phyloP scores from a whole-genome alignment of 2,113 vertebrate genomes.

The Corythoichthys haematopterus region DNA sequence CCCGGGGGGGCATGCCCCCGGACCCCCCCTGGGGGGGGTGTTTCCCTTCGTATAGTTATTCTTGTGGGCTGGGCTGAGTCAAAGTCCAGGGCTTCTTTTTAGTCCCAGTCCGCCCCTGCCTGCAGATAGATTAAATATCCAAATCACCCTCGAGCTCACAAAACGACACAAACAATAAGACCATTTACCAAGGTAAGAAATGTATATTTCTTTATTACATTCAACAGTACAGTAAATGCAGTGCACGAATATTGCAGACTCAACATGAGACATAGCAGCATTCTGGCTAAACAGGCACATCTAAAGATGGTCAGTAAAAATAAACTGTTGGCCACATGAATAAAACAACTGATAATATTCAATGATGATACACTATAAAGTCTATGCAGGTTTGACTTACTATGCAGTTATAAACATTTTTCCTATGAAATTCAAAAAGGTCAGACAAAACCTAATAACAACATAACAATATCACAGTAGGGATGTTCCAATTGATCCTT shows the following conservation, averaged over 20 bases:
- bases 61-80: too few relatives aligned
- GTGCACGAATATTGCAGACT: slow-evolving; percentile 76
- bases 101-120: too few relatives aligned
- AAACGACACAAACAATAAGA: neutral
- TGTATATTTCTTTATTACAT: slow-evolving; percentile 71
- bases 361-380: neutral
- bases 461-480: neutral
- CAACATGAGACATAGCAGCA: slow-evolving; percentile 65
- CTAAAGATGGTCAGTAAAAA: neutral
- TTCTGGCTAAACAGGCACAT: slow-evolving; percentile 69
- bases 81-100: too few relatives aligned
- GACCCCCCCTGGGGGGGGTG: too few relatives aligned
- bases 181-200: slow-evolving; percentile 71
- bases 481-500: too few relatives aligned
- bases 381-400: neutral
- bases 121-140: neutral
- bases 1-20: too few relatives aligned
- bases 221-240: slow-evolving; percentile 59
- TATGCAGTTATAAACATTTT: neutral
- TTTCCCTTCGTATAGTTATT: too few relatives aligned
- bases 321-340: neutral
- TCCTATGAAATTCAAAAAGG: neutral
- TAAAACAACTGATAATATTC: neutral
- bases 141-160: neutral
- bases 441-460: neutral